Percentiles rank a stretch among this genome's conserved stretches.
Conservation (phyloP, 2,113 vertebrate genomes). For the Nymphicus hollandicus region DNA sequence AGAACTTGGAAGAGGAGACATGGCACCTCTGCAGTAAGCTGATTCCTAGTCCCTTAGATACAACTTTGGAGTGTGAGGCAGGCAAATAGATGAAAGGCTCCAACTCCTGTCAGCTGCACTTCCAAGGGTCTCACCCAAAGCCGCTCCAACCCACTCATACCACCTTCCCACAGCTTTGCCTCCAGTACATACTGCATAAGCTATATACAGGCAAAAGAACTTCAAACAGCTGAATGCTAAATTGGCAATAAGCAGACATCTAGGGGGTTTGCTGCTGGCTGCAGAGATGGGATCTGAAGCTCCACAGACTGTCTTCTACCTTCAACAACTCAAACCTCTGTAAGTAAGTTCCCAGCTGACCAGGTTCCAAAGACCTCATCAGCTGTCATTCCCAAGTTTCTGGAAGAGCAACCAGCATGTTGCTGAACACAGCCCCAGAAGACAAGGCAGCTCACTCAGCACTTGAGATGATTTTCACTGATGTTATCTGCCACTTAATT, state of each 20-base stretch:
- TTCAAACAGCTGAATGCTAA: background rate
- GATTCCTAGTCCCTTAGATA: background rate
- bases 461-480: background rate
- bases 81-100: background rate
- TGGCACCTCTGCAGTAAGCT: background rate
- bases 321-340: background rate
- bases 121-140: background rate
- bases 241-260: background rate
- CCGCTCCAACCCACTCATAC: background rate
- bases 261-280: background rate
- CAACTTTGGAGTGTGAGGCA: background rate
- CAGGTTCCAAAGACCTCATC: background rate
- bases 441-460: background rate
- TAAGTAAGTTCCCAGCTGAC: background rate
- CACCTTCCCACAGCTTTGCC: background rate
- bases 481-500: background rate
- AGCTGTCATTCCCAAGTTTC: background rate
- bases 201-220: background rate
- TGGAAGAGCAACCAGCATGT: background rate
- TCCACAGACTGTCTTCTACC: background rate
- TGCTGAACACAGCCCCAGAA: conserved; percentile 37
- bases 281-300: background rate
- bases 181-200: background rate
- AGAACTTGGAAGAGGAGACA: background rate
- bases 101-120: background rate